Conservation (phyloP, 2,888 invertebrate genomes). For the Nemurella pictetii region DNA sequence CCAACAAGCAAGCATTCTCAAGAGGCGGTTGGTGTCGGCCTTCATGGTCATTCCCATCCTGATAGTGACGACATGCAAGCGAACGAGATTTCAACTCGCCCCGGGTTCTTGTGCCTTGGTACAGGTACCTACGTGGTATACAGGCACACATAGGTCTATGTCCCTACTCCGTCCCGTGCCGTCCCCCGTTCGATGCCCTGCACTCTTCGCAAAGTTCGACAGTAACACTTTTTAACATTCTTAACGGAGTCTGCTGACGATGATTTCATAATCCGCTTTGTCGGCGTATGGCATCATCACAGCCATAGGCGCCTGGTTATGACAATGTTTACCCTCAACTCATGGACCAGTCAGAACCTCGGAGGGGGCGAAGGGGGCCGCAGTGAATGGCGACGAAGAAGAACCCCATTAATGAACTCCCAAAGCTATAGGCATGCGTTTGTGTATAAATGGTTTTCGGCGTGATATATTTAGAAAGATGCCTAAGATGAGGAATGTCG, state of each 20-base stretch:
- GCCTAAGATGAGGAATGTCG: constrained; percentile 24
- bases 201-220: too few species aligned
- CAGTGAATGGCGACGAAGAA: not conserved
- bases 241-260: not conserved
- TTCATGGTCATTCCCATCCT: not conserved
- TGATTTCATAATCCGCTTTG: not conserved
- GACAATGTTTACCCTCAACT: not conserved
- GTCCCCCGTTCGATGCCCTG: too few species aligned
- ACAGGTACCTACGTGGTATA: too few species aligned
- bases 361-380: not conserved
- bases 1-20: not conserved
- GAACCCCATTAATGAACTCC: not conserved
- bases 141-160: too few species aligned
- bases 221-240: too few species aligned
- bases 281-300: not conserved
- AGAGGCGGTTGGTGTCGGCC: not conserved
- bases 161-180: too few species aligned
- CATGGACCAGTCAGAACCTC: not conserved
- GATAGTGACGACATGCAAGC: not conserved
- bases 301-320: not conserved
- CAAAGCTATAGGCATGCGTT: not conserved
- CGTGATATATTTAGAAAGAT: constrained; percentile 14
- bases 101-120: too few species aligned
- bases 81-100: too few species aligned
- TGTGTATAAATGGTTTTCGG: not conserved